Percentiles rank a stretch among this genome's conserved stretches.
These are phyloP conservation scores for Numenius arquata DNA, from an alignment of 2,113 vertebrate species.

Conservation along the genomic window DNA sequence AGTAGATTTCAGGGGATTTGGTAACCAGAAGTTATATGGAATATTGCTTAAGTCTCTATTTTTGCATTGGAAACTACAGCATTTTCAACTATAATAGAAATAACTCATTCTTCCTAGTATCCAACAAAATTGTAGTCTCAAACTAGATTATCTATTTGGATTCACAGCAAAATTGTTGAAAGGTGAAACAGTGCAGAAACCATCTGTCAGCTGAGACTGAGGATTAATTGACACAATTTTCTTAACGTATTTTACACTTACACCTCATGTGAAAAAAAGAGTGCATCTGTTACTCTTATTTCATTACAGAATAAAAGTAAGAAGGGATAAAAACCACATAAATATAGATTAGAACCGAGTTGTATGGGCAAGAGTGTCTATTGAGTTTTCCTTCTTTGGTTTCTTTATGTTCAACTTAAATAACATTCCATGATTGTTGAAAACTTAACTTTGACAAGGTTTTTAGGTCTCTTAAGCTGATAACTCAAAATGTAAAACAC, in stretches of 20 bases:
- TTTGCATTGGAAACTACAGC: background rate
- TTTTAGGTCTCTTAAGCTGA: background rate
- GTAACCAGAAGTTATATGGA: conserved; percentile 14
- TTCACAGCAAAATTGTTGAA: conserved; percentile 1
- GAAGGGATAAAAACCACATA: background rate
- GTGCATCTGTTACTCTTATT: background rate
- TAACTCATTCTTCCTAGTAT: background rate
- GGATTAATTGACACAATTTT: conserved; percentile 2
- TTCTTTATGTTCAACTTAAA: background rate
- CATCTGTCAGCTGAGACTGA: background rate
- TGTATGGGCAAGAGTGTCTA: background rate
- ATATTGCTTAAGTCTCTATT: conserved; percentile 20
- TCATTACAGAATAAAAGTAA: background rate
- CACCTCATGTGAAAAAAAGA: background rate
- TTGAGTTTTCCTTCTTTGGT: background rate
- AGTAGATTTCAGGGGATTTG: background rate
- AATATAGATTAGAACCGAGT: background rate
- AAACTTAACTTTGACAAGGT: background rate
- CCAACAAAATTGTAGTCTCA: background rate
- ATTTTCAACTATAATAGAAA: conserved; percentile 35
- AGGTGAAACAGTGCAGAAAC: background rate
- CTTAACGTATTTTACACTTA: background rate
- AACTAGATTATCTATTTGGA: conserved; percentile 9
- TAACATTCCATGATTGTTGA: background rate
- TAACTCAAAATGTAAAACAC: background rate